Conservation (phyloP, 2,797 vertebrate genomes). For the Cheirogaleus major region DNA sequence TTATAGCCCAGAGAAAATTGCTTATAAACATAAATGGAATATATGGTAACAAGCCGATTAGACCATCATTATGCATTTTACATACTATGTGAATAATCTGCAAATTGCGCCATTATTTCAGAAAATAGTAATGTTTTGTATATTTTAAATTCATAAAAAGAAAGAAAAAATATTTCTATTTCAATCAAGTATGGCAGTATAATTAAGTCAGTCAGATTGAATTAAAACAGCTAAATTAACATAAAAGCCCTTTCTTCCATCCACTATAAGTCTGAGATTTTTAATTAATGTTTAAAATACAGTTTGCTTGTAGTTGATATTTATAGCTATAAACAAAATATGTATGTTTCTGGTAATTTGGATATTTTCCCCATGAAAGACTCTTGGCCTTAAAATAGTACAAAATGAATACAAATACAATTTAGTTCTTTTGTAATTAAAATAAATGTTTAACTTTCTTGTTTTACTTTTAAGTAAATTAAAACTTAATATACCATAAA, state of each 20-base stretch:
- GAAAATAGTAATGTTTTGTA: slow-evolving; percentile 48
- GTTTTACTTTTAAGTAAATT: slow-evolving; percentile 76
- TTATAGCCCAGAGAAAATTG: not conserved
- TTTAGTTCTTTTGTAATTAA: slow-evolving; percentile 76
- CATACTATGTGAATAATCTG: not conserved
- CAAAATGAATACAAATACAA: slow-evolving; percentile 65
- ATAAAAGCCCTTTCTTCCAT: slow-evolving; percentile 61
- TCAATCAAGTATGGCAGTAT: slow-evolving; percentile 53
- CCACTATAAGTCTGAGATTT: slow-evolving; percentile 70
- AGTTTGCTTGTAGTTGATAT: slow-evolving; percentile 80
- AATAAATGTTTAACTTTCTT: slow-evolving; percentile 75
- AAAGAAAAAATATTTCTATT: slow-evolving; percentile 27
- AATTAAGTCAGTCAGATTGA: slow-evolving; percentile 77
- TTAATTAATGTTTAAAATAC: slow-evolving; percentile 83
- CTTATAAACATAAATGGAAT: slow-evolving; percentile 13
- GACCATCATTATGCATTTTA: not conserved
- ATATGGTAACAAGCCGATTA: not conserved
- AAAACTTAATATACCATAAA: slow-evolving; percentile 71
- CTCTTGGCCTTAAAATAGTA: slow-evolving; percentile 60
- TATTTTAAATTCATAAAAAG: slow-evolving; percentile 51
- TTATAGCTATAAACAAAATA: slow-evolving; percentile 76
- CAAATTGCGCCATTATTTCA: not conserved
- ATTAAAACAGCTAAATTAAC: slow-evolving; percentile 75
- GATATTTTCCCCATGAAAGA: slow-evolving; percentile 72
- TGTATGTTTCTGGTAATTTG: slow-evolving; percentile 17